phyloP scores from a whole-genome alignment of 37 sponge, comb jelly and placozoan species.

The Aphrocallistes beatrix region DNA sequence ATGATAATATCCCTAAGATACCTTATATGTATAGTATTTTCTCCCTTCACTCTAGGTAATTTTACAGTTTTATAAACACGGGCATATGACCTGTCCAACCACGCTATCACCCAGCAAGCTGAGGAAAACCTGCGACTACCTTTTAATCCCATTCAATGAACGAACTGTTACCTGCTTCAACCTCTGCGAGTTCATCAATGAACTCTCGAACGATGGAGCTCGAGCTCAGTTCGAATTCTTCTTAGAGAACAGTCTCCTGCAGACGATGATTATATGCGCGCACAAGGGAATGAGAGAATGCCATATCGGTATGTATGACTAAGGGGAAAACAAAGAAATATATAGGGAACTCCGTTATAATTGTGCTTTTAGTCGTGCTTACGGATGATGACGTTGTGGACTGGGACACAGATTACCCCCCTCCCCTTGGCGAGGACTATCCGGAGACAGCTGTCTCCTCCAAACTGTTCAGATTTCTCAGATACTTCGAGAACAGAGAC shows the following conservation, averaged over 20 bases:
- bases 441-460: conserved; percentile 47
- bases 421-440: conserved; percentile 69
- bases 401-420: conserved; percentile 87
- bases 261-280: conserved; percentile 66
- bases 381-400: conserved; percentile 86
- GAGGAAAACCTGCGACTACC: conserved; percentile 86
- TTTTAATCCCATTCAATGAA: conserved; percentile 83
- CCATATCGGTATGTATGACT: conserved; percentile 34
- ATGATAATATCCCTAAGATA: not conserved
- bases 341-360: not conserved
- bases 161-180: conserved; percentile 58
- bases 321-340: not conserved
- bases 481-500: conserved; percentile 91
- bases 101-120: conserved; percentile 60
- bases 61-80: conserved; percentile 57
- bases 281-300: conserved; percentile 92
- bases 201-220: conserved; percentile 91
- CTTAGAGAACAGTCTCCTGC: conserved; percentile 40
- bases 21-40: not conserved
- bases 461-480: conserved; percentile 68
- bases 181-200: conserved; percentile 81
- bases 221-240: conserved; percentile 61
- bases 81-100: conserved; percentile 53
- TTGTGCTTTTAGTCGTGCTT: conserved; percentile 60
- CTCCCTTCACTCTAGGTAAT: conserved; percentile 11